These are phyloP conservation scores for Phoenicopterus ruber DNA, from an alignment of 2,113 vertebrate species.

Conservation along the genomic window DNA sequence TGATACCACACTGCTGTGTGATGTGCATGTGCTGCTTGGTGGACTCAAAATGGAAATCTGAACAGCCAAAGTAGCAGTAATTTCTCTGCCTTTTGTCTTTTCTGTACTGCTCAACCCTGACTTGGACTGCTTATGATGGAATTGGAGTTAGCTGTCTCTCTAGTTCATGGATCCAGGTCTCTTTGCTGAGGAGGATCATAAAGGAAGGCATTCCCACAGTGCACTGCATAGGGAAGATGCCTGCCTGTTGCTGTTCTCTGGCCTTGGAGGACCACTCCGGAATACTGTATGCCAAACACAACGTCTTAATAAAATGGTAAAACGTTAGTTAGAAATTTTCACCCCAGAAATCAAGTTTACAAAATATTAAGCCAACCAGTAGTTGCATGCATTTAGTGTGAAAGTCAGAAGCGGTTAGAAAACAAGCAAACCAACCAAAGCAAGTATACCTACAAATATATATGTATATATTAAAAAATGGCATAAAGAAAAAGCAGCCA, in stretches of 20 bases:
- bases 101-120: not conserved
- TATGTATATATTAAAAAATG: not conserved
- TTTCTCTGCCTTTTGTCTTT: not conserved
- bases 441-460: slow-evolving; percentile 47
- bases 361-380: slow-evolving; percentile 51
- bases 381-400: slow-evolving; percentile 71
- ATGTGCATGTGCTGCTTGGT: not conserved
- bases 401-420: slow-evolving; percentile 68
- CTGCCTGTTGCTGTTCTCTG: not conserved
- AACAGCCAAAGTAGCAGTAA: not conserved
- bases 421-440: slow-evolving; percentile 69
- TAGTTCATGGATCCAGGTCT: not conserved
- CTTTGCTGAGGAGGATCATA: not conserved
- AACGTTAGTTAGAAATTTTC: slow-evolving; percentile 17
- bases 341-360: slow-evolving; percentile 33
- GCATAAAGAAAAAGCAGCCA: slow-evolving; percentile 64
- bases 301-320: slow-evolving; percentile 38
- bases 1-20: not conserved
- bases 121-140: not conserved
- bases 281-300: not conserved
- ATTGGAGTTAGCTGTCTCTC: not conserved
- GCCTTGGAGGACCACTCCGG: not conserved
- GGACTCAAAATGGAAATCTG: not conserved
- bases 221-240: not conserved
- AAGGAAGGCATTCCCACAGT: not conserved